These are phyloP conservation scores for Zaprionus gabonicus DNA, from an alignment of 1,140 invertebrate genomes.

Conservation along the genomic window DNA sequence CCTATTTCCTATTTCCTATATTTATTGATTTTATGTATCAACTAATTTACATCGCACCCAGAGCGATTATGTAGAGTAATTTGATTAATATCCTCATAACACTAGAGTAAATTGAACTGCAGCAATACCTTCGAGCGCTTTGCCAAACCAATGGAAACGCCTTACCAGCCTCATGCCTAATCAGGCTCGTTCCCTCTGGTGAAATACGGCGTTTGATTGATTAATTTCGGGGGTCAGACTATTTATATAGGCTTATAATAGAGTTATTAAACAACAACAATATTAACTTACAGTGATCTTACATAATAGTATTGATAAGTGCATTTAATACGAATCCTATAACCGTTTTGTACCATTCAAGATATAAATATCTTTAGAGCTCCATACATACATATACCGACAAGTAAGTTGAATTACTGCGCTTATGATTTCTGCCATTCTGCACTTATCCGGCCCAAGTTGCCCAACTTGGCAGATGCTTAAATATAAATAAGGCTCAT, in stretches of 20 bases:
- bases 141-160: background rate
- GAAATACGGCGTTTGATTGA: background rate
- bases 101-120: background rate
- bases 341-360: too few species aligned
- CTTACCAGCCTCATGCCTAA: background rate
- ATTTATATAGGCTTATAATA: background rate
- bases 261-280: background rate
- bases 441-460: constrained; percentile 14
- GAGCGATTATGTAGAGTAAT: background rate
- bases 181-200: background rate
- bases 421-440: constrained; percentile 4
- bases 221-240: background rate
- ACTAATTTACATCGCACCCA: too few species aligned
- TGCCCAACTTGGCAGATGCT: constrained; percentile 53
- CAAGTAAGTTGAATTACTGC: constrained; percentile 2
- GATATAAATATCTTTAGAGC: too few species aligned
- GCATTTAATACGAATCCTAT: too few species aligned
- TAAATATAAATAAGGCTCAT: constrained; percentile 76
- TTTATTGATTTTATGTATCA: too few species aligned
- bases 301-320: too few species aligned
- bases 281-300: too few species aligned
- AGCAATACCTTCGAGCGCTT: background rate
- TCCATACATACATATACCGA: background rate
- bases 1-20: too few species aligned
- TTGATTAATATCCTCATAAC: background rate